Evolutionary conservation across 1,140 invertebrate species (phyloP).

Genomic region (Chymomyza costata): DNA sequence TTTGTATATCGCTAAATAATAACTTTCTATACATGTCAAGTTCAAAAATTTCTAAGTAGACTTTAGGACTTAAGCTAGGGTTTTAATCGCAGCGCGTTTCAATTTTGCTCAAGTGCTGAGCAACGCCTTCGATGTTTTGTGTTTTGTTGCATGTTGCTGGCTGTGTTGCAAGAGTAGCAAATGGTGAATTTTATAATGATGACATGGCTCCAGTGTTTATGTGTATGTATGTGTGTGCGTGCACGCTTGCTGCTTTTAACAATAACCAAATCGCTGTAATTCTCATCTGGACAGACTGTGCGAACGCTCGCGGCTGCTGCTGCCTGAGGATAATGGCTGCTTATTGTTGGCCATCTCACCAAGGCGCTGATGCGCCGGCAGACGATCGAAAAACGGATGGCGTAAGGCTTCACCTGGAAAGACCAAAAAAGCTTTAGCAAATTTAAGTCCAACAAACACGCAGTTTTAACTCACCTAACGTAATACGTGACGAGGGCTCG

Average conservation of each 20-base stretch:
- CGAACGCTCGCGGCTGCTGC: conserved; percentile 74
- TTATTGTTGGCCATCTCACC: conserved; percentile 75
- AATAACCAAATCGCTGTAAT: conserved; percentile 76
- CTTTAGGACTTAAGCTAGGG: conserved; percentile 54
- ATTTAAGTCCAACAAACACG: background rate
- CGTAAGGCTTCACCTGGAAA: conserved; percentile 84
- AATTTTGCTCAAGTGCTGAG: conserved; percentile 12
- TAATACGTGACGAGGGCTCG: conserved; percentile 92
- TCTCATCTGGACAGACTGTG: conserved; percentile 75
- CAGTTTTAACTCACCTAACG: conserved; percentile 79
- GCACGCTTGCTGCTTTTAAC: conserved; percentile 59
- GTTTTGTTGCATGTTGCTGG: conserved; percentile 26
- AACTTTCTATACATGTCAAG: conserved; percentile 61
- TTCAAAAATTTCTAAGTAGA: conserved; percentile 48
- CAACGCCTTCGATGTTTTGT: conserved; percentile 26
- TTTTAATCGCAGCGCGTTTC: conserved; percentile 6
- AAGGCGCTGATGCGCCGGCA: conserved; percentile 84
- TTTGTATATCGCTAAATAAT: conserved; percentile 57
- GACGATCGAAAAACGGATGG: conserved; percentile 95
- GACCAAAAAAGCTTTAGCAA: background rate
- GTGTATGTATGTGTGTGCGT: conserved; percentile 50
- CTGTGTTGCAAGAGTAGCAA: no score
- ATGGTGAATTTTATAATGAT: background rate
- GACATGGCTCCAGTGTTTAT: conserved; percentile 8
- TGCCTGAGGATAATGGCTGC: conserved; percentile 65